These are phyloP conservation scores for Lepidostoma basale DNA, from an alignment of 1,140 invertebrate genomes.

Conservation along the genomic window DNA sequence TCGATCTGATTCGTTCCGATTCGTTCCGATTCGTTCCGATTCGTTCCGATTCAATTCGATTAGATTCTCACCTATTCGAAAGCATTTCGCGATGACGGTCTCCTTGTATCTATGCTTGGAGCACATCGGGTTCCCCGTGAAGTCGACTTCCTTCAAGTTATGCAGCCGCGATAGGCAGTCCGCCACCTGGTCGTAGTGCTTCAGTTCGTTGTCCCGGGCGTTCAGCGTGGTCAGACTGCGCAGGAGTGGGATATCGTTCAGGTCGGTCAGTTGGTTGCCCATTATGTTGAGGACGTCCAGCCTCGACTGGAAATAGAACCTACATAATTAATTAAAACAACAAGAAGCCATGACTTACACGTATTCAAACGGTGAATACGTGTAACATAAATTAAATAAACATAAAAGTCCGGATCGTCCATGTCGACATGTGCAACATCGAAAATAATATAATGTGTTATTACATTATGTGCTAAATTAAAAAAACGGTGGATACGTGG, in stretches of 20 bases:
- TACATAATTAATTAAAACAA: background rate
- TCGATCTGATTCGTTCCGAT: too few species aligned
- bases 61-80: conserved; percentile 59
- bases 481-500: too few species aligned
- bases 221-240: conserved; percentile 54
- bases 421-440: too few species aligned
- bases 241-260: conserved; percentile 55
- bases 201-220: conserved; percentile 60
- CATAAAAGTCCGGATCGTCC: too few species aligned
- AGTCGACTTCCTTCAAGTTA: conserved; percentile 60
- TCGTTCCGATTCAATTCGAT: too few species aligned
- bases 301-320: conserved; percentile 50
- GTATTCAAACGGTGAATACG: too few species aligned
- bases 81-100: conserved; percentile 66
- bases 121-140: conserved; percentile 67
- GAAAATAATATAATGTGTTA: too few species aligned
- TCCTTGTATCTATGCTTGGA: conserved; percentile 67
- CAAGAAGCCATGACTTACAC: conserved; percentile 1
- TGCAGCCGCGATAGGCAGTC: conserved; percentile 60
- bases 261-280: conserved; percentile 56
- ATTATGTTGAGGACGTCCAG: conserved; percentile 61
- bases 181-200: conserved; percentile 57
- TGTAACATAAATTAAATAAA: too few species aligned
- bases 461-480: too few species aligned
- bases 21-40: too few species aligned